phyloP scores from a whole-genome alignment of 2,888 invertebrate species.

The Ectropis crepuscularia region DNA sequence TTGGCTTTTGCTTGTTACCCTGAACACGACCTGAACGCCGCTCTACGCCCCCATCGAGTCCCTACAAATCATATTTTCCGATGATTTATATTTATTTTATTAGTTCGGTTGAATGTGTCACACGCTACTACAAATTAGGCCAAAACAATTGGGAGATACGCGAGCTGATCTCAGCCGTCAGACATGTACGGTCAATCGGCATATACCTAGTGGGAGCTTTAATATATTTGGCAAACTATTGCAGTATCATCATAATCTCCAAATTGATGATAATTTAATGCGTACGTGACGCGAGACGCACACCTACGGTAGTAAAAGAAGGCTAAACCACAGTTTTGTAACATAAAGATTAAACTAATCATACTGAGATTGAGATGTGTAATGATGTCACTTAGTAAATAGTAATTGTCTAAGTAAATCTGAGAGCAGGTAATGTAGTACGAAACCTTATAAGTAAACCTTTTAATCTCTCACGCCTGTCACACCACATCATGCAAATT shows the following conservation, averaged over 20 bases:
- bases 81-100: conserved; percentile 46
- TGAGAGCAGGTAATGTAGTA: conserved; percentile 15
- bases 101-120: conserved; percentile 38
- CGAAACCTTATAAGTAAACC: conserved; percentile 45
- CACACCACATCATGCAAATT: conserved; percentile 49
- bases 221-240: conserved; percentile 22
- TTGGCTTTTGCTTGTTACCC: conserved; percentile 61
- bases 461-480: conserved; percentile 34
- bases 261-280: conserved; percentile 25
- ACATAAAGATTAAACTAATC: conserved; percentile 13
- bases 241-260: conserved; percentile 21
- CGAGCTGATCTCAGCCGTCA: conserved; percentile 39
- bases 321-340: conserved; percentile 21
- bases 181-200: conserved; percentile 37
- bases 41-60: conserved; percentile 42
- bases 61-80: conserved; percentile 43
- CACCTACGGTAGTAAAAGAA: conserved; percentile 19
- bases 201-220: conserved; percentile 20
- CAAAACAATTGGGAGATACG: conserved; percentile 43
- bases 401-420: conserved; percentile 10
- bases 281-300: conserved; percentile 21
- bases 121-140: conserved; percentile 40
- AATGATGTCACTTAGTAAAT: conserved; percentile 6
- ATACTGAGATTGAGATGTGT: conserved; percentile 18
- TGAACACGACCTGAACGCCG: conserved; percentile 41